These are phyloP conservation scores for Caenorhabditis becei DNA, from an alignment of 2,888 invertebrate genomes.

Conservation along the genomic window DNA sequence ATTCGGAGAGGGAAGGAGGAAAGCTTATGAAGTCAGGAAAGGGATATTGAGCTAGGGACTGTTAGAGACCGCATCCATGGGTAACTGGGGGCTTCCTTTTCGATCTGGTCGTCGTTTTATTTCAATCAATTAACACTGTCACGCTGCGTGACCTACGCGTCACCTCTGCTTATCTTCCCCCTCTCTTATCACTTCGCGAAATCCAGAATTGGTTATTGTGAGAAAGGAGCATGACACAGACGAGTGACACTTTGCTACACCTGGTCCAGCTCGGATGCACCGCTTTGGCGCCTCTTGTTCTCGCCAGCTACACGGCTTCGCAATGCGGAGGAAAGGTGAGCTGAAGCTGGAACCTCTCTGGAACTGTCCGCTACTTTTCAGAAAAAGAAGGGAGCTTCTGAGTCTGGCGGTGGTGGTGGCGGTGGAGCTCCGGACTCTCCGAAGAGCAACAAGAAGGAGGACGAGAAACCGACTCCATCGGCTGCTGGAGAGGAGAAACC, in stretches of 20 bases:
- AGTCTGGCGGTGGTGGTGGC: not conserved
- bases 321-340: conserved; percentile 39
- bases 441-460: too few relatives aligned
- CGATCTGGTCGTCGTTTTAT: too few relatives aligned
- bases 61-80: too few relatives aligned
- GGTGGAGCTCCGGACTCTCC: not conserved
- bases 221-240: conserved; percentile 38
- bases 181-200: not conserved
- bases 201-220: not conserved
- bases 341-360: not conserved
- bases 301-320: conserved; percentile 23
- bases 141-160: too few relatives aligned
- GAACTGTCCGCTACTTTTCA: not conserved
- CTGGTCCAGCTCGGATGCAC: conserved; percentile 40
- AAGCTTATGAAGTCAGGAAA: too few relatives aligned
- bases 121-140: too few relatives aligned
- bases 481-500: not conserved
- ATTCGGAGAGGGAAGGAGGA: too few relatives aligned
- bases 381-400: not conserved
- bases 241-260: conserved; percentile 43
- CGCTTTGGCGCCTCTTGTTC: conserved; percentile 14
- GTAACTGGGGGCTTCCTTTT: too few relatives aligned
- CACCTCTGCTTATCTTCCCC: too few relatives aligned
- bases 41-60: too few relatives aligned
- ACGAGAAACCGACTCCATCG: too few relatives aligned